A percentile compares a stretch with the other conserved stretches of the same genome.
phyloP scores from a whole-genome alignment of 2,797 vertebrate species.

The Clarias fuscus region DNA sequence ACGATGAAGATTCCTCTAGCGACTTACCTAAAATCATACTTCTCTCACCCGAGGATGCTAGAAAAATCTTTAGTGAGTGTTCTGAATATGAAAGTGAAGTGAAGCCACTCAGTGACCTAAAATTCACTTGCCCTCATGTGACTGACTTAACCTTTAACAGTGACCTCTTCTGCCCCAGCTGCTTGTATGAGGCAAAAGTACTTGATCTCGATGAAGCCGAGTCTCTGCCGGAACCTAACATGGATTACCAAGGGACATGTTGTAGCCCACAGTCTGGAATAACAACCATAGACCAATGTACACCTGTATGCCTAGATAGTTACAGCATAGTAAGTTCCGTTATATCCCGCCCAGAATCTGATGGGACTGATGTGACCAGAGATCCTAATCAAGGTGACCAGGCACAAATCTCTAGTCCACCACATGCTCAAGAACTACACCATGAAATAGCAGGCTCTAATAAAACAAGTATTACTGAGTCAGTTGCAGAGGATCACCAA shows the following conservation, averaged over 20 bases:
- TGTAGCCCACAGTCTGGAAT: neutral
- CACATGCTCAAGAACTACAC: neutral
- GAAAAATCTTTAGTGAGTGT: conserved; percentile 24
- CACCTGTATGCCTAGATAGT: neutral
- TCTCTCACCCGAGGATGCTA: conserved; percentile 39
- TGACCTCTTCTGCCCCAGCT: conserved; percentile 30
- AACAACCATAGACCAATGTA: neutral
- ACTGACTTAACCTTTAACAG: neutral
- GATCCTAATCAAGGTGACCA: neutral
- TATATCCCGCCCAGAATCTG: neutral
- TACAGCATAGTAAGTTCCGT: neutral
- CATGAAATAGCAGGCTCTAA: neutral
- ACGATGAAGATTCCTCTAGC: conserved; percentile 4
- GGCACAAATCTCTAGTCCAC: neutral
- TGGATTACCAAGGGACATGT: neutral
- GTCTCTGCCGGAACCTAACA: neutral
- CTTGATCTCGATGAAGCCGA: conserved; percentile 24
- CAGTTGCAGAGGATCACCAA: neutral
- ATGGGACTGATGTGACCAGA: neutral
- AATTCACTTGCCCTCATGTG: conserved; percentile 20
- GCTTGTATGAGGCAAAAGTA: conserved; percentile 43
- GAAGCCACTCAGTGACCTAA: neutral
- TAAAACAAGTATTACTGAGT: neutral
- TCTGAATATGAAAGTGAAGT: neutral
- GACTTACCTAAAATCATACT: conserved; percentile 32